Evolutionary conservation across 2,113 vertebrate genomes (phyloP).

Genomic region (Ailuropoda melanoleuca): DNA sequence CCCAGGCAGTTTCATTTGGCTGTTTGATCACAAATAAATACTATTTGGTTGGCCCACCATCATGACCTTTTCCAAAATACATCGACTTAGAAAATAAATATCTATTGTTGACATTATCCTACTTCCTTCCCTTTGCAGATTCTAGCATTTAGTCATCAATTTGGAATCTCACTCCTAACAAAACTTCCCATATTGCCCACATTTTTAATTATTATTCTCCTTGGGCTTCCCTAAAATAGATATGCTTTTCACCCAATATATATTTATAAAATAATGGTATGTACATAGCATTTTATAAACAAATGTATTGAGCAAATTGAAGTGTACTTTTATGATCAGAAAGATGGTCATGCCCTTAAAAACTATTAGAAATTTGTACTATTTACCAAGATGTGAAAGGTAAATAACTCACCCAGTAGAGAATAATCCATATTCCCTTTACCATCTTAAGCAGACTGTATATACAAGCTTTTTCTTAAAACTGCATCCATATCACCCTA

Average conservation of each 20-base stretch:
- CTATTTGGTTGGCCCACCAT: neutral
- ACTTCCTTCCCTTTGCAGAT: neutral
- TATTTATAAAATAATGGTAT: neutral
- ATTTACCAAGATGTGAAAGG: neutral
- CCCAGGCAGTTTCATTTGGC: neutral
- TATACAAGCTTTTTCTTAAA: neutral
- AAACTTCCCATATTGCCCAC: neutral
- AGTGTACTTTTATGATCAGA: neutral
- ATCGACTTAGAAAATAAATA: constrained; percentile 19
- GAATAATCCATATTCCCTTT: neutral
- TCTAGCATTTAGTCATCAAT: neutral
- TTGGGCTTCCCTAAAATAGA: neutral
- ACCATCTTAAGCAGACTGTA: neutral
- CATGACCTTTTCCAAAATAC: neutral
- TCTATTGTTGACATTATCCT: neutral
- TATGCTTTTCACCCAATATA: neutral
- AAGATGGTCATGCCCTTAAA: neutral
- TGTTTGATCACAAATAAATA: constrained; percentile 32
- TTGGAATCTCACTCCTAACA: neutral
- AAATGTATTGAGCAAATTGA: neutral
- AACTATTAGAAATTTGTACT: neutral
- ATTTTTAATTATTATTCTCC: neutral
- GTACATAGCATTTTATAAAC: neutral
- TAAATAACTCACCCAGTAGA: neutral
- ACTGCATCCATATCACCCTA: neutral